Percentiles rank a stretch among this genome's conserved stretches.
phyloP scores from a whole-genome alignment of 2,113 vertebrate species.

The Porphyrio hochstetteri region DNA sequence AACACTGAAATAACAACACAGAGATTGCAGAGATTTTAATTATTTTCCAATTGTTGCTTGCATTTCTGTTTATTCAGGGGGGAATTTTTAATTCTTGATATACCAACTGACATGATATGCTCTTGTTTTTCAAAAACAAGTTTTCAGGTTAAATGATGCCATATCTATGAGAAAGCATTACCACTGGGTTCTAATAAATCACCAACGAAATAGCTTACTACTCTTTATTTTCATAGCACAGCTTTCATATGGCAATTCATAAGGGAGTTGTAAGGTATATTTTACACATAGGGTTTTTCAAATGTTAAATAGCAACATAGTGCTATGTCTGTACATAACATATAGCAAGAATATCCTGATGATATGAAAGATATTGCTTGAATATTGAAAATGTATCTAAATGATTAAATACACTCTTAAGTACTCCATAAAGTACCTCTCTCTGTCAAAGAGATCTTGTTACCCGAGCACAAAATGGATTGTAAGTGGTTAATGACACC shows the following conservation, averaged over 20 bases:
- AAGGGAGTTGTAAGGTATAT: neutral
- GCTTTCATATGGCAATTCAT: neutral
- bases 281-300: neutral
- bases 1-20: neutral
- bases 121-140: neutral
- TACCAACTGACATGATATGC: neutral
- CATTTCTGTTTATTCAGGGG: neutral
- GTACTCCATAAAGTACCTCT: neutral
- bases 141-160: neutral
- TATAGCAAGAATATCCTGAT: neutral
- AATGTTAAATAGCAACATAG: neutral
- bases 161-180: neutral
- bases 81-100: neutral
- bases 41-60: neutral
- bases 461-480: neutral
- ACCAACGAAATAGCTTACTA: neutral
- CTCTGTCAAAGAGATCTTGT: neutral
- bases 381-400: neutral
- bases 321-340: neutral
- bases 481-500: neutral
- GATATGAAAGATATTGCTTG: neutral
- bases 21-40: neutral
- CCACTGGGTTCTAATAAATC: neutral
- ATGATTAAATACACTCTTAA: neutral
- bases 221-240: neutral